These are phyloP conservation scores for Lepilemur septentrionalis DNA, from an alignment of 2,797 vertebrate species.

Conservation along the genomic window DNA sequence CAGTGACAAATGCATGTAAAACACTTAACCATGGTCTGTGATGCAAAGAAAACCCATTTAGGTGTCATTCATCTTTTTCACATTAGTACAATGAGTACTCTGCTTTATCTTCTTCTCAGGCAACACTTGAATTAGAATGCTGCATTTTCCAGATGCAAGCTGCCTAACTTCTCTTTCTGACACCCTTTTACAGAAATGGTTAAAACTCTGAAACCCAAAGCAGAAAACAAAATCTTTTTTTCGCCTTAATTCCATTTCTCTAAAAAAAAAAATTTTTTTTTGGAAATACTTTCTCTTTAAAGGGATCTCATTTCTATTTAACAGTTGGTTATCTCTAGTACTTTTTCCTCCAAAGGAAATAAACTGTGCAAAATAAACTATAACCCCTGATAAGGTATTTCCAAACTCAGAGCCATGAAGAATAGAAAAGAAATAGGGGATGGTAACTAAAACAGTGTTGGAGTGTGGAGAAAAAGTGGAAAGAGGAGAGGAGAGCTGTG, in stretches of 20 bases:
- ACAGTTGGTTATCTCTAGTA: not conserved
- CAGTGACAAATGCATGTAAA: conserved; percentile 72
- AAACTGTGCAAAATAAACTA: conserved; percentile 48
- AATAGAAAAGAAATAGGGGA: not conserved
- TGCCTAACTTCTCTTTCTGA: not conserved
- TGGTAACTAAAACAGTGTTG: not conserved
- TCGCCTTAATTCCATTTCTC: not conserved
- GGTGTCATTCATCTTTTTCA: conserved; percentile 67
- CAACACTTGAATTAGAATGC: conserved; percentile 52
- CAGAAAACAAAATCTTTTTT: not conserved
- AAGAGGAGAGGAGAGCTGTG: not conserved
- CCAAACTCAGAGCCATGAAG: conserved; percentile 24
- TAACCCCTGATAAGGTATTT: conserved; percentile 8
- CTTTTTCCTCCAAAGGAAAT: conserved; percentile 60
- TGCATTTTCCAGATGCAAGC: conserved; percentile 41
- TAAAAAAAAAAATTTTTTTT: not conserved
- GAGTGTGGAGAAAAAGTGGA: not conserved
- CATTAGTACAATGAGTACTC: conserved; percentile 67
- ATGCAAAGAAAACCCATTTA: conserved; percentile 75
- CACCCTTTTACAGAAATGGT: conserved; percentile 4
- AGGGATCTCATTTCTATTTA: conserved; percentile 53
- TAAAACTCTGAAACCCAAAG: not conserved
- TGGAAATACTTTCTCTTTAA: conserved; percentile 37
- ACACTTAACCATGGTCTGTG: conserved; percentile 67
- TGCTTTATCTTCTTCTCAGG: conserved; percentile 42